Percentiles rank a stretch among this genome's conserved stretches.
phyloP scores from a whole-genome alignment of 1,140 invertebrate genomes.

The Bombus consobrinus region DNA sequence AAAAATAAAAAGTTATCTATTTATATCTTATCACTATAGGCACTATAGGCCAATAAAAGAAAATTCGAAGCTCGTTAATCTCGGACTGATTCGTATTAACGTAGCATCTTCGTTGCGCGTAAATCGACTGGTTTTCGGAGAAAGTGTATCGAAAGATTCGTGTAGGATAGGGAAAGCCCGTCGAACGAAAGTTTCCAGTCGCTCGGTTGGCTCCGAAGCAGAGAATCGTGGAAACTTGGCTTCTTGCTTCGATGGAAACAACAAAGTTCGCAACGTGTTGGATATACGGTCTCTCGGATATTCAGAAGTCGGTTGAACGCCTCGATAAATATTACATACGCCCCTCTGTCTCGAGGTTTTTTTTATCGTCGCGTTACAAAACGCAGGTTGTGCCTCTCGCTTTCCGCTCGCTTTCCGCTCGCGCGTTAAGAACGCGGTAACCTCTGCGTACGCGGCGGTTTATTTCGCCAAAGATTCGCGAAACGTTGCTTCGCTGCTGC shows the following conservation, averaged over 20 bases:
- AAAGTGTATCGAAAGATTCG: slow-evolving; percentile 11
- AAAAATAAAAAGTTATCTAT: not conserved
- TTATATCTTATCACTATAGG: not conserved
- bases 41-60: fast-evolving
- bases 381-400: not conserved
- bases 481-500: not conserved
- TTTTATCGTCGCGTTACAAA: not conserved
- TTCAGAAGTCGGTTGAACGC: not conserved
- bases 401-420: slow-evolving; percentile 3
- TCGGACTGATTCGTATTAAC: not conserved
- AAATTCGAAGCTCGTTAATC: not conserved
- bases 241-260: not conserved
- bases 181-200: slow-evolving; percentile 12
- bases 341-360: not conserved
- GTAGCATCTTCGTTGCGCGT: not conserved
- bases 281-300: not conserved
- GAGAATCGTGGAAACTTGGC: not conserved
- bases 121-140: not conserved
- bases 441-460: no score
- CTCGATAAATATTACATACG: slow-evolving; percentile 14
- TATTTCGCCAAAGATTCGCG: not conserved
- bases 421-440: not conserved
- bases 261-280: not conserved
- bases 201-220: not conserved
- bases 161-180: not conserved